Percentiles rank a stretch among this genome's conserved stretches.
Evolutionary conservation across 2,888 invertebrate genomes (phyloP).

Genomic region (Drosophila meridionalis): DNA sequence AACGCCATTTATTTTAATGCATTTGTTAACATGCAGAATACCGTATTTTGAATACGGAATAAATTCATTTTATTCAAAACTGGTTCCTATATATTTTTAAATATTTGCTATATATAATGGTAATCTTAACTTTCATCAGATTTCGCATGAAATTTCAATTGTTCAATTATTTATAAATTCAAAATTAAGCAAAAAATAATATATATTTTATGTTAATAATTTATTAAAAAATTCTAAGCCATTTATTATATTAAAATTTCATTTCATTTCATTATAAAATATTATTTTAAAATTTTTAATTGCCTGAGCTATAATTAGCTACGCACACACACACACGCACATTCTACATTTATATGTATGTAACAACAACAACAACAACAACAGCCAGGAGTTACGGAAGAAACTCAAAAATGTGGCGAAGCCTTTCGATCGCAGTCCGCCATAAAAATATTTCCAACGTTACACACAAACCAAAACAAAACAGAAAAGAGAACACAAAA

Average conservation of each 20-base stretch:
- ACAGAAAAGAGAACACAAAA: neutral
- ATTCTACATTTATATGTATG: neutral
- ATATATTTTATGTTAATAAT: neutral
- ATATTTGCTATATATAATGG: neutral
- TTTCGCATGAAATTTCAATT: neutral
- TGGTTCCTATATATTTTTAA: neutral
- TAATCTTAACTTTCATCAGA: slow-evolving; percentile 3
- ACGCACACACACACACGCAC: neutral
- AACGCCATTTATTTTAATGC: slow-evolving; percentile 4
- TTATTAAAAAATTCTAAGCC: neutral
- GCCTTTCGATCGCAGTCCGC: slow-evolving; percentile 77
- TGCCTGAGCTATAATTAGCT: neutral
- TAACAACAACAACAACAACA: slow-evolving; percentile 2
- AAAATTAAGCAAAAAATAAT: neutral
- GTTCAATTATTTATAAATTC: neutral
- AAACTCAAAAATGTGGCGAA: slow-evolving; percentile 51
- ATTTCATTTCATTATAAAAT: neutral
- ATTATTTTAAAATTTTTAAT: slow-evolving; percentile 2
- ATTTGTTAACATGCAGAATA: neutral
- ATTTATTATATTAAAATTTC: neutral
- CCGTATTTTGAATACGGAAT: neutral
- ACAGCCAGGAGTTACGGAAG: slow-evolving; percentile 40
- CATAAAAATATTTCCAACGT: slow-evolving; percentile 73
- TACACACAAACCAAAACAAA: slow-evolving; percentile 4
- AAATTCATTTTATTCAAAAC: neutral